Evolutionary conservation across 2,888 invertebrate genomes (phyloP), one percentile per base, ranked within the genome.

Genomic region (Sisyra nigra): DNA sequence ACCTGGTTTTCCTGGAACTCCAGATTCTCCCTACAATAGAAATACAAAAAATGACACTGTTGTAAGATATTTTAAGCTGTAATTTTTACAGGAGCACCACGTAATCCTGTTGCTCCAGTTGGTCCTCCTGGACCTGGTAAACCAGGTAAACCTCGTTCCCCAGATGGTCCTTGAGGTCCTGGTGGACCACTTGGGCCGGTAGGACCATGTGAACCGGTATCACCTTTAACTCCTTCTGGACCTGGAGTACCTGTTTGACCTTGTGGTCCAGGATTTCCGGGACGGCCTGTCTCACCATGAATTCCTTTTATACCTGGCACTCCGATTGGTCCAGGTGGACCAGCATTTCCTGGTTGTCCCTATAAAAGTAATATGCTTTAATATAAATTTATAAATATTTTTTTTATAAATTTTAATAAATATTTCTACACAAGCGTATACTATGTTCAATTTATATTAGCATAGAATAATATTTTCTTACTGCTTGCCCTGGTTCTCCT

Each of bases 231-330:
- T 36, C 85, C 85, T 54, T 84, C 81, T 3, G 66, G 55, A 29
- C 87, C 88, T 10, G 73, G 72, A 2, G 72, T 63, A 13, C 88
- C 87, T 24, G 80, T 75, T 14, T 72, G 64, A 3, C 88, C 87
- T 44, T 74, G 68, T 1, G 71, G 68, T 0, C 85, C 83, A 2
- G 74, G 63, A 32, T 68, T 60, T 5, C 84, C 85, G 2, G 76
- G 66, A 48, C 80, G 66, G 10, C 85, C 85, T 7, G 67, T 57
- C 52, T 84, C 83, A 32, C 85, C 84, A 1, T 69, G 59, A 14
- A 71, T 62, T 46, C 85, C 86, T 57, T 85, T 86, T 44, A 72
- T 60, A 24, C 81, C 82, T 1, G 72, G 66, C 18, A 71, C 62
- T 33, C 87, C 87, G 35, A 77, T 67, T 24, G 70, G 57, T 30